Base-by-base conservation (phyloP, 2,113 vertebrate species). In the Cygnus buccinator region DNA sequence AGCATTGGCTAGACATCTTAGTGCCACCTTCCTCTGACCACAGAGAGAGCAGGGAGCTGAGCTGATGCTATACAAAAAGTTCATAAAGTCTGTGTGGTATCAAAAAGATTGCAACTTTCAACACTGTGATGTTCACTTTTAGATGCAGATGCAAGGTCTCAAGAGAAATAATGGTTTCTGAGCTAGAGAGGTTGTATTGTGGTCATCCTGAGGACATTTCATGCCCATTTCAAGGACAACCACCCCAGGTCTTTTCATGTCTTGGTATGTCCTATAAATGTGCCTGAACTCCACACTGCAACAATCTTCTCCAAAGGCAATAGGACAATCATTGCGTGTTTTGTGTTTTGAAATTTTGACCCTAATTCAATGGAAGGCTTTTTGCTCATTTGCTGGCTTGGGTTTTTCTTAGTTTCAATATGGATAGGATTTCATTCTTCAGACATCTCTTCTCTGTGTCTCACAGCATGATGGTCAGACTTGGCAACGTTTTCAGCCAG, bases 81-180 rank as follows among this genome's bases (percentile, higher is more conserved):
- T 48, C 26, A 3, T n/a, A 76, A 90, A 35, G 55, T 18, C 55
- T 75, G 37, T 18, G 52, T 6, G 20, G 43, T 37, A 71, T 17
- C 37, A 70, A 92, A 83, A 31, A 14, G 39, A 26, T 28, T 44
- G 33, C 29, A 91, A 8, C 61, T 87, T 87, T 50, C 65, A 63
- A 0, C 1, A 1, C 12, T 35, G 21, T 57, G 57, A 25, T 16
- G 8, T 52, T 82, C 25, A 39, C 28, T 72, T 23, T 25, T 4
- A 87, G 37, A 35, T 21, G 19, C 0, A 35, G 73, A n/a, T 55
- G 25, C 14, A 37, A 84, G 12, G 19, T 93, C 28, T 37, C 29
- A 62, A 62, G 58, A 66, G 46, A 80, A 22, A 76, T 26, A 54
- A 18, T 2, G 3, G 48, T 83, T 66, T 88, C 59, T 62, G 50